A percentile compares a stretch with the other conserved stretches of the same genome.
These are phyloP conservation scores for Eriosoma lanigerum DNA, from an alignment of 1,140 invertebrate species.

Conservation along the genomic window DNA sequence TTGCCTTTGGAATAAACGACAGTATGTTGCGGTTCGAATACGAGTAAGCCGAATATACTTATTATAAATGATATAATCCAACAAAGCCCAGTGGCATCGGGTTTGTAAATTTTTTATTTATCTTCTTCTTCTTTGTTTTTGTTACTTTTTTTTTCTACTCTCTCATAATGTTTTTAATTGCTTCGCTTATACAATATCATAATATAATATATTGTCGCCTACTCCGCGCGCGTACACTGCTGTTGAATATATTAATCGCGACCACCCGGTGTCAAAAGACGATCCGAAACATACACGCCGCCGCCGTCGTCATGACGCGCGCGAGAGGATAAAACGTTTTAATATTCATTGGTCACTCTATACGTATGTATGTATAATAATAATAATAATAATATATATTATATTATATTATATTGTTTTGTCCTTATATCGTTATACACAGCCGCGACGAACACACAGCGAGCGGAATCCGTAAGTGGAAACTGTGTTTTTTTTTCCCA, in stretches of 20 bases:
- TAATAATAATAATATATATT: too few relatives aligned
- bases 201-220: background rate
- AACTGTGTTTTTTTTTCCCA: conserved; percentile 8
- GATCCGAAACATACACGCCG: conserved; percentile 14
- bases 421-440: too few relatives aligned
- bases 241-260: conserved; percentile 43
- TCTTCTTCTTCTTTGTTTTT: too few relatives aligned
- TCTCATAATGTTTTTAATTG: conserved; percentile 23
- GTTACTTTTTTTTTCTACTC: background rate
- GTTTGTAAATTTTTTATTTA: too few relatives aligned
- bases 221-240: background rate
- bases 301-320: background rate
- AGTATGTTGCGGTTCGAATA: too few relatives aligned
- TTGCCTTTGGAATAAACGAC: too few relatives aligned
- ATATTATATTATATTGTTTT: too few relatives aligned
- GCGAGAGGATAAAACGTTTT: conserved; percentile 35
- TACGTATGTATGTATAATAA: too few relatives aligned
- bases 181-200: background rate
- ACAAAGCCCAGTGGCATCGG: background rate
- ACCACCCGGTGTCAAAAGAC: conserved; percentile 27
- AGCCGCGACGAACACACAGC: conserved; percentile 28
- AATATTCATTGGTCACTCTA: conserved; percentile 45
- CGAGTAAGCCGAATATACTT: too few relatives aligned
- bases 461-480: conserved; percentile 34
- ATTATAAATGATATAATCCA: too few relatives aligned